Evolutionary conservation across 2,888 invertebrate genomes (phyloP), one percentile per base, ranked within the genome.

Genomic region (Melipona beecheii): DNA sequence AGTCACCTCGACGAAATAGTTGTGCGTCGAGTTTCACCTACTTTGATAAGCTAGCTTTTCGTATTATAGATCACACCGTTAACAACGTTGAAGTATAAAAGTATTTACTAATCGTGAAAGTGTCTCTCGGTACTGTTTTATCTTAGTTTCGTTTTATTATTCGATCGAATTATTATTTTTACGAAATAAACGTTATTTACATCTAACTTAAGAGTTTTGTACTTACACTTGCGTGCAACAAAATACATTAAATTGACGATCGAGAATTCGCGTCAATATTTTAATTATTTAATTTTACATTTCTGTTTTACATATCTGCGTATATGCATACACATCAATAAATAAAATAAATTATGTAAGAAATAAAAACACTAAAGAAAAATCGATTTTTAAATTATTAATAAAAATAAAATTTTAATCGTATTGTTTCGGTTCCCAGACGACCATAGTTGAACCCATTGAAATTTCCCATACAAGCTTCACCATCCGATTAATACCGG

Each of bases 401-500:
- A 58, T 71, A n/a, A 68, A 15, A 54, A 24, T 17, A 17, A 24
- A 58, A 76, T 66, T 49, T 62, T 60, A 27, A 71, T 31, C 50
- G 71, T 66, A 65, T 15, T 17, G 19, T 31, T 31, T 1, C 17
- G 49, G 27, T 5, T 5, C 0, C 15, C 19, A 9, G 19, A 36
- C 13, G 69, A 69, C 52, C 4, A 54, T 19, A 19, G 56, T 43
- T 17, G n/a, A 19, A 43, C 24, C 4, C 24, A 77, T 71, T 58
- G 79, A 79, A 80, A 80, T 72, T 82, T 79, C 71, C 79, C 79
- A 86, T 80, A 80, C 85, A 81, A 81, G 81, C 49, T 65, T 86
- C 88, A 86, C 84, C 86, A 78, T 89, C 90, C 89, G 90, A 91
- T 92, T 91, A 92, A 92, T 92, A 89, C 89, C 86, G 89, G 90